Evolutionary conservation across 2,797 vertebrate genomes (phyloP), one percentile per base, ranked within the genome.

Genomic region (Smutsia gigantea): DNA sequence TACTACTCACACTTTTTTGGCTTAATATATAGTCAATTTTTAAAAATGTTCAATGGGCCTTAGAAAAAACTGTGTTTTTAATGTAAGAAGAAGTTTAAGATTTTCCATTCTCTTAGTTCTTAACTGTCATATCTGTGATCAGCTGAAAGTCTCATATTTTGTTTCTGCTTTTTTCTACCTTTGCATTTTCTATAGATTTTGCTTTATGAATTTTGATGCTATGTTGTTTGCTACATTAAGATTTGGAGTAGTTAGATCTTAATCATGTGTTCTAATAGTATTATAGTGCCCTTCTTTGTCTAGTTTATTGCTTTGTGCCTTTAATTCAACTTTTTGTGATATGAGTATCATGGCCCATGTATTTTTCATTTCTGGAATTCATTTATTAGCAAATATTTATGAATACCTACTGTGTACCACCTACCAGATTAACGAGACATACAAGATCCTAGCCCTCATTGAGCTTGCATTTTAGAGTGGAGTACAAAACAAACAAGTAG

Each of bases 61-160:
- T 84, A 90, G 46, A 92, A 78, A 92, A 51, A 37, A 82, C 51
- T 81, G 8, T 81, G 8, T 42, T 88, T 81, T 77, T 46, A 55
- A 11, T 68, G 0, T 79, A 64, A 78, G 23, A 81, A 86, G 37
- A 90, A 87, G 82, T 64, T 82, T 86, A 85, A 66, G 68, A 63
- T 64, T 94, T 96, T 71, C 19, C 82, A 53, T 86, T 94, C 82
- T 79, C 79, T 88, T 94, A 74, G 31, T 74, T 94, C 89, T 94
- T 94, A 17, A 83, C 18, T 89, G 1, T 46, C 75, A 75, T 64
- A 23, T 84, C 59, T 93, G 19, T 93, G 29, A 82, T 94, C 87
- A 94, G 7, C 89, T 90, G 51, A 87, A 95, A 71, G 25, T 77
- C 14, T 78, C 53, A 39, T 59, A 84, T 77, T 94, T 92, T 66